Evolutionary conservation across 2,888 invertebrate genomes (phyloP), one percentile per base, ranked within the genome.

Genomic region (Mesorhabditis belari): DNA sequence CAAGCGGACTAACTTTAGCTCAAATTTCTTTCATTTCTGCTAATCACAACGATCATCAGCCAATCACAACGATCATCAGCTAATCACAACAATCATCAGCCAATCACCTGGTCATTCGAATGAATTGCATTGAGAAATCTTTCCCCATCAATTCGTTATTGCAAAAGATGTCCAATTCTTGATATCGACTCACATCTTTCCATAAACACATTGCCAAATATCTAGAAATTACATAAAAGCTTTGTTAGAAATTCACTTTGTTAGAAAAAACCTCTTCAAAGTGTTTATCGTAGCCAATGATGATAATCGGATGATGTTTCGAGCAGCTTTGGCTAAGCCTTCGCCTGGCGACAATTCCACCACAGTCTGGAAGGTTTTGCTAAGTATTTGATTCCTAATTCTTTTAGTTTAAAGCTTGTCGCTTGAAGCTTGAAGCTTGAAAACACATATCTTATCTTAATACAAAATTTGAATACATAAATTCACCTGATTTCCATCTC

Each of bases 91-190:
- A n/a, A n/a, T n/a, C n/a, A n/a, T n/a, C n/a, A n/a, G n/a, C n/a
- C n/a, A n/a, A n/a, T 94, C 96, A 96, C 80, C 95, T 86, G 29
- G 96, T 98, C 51, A 72, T 72, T 54, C 65, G 67, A 19, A 80
- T 77, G 85, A 98, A 98, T 84, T 96, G 96, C 72, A 96, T 86
- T 56, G 96, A 96, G 82, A 96, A 98, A 82, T 98, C 96, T 84
- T 96, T 96, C 64, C 96, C 98, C 82, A 98, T 85, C 71, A 96
- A 85, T 85, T 96, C 96, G 82, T 95, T 91, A 85, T 98, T 96
- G 86, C 96, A 98, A 82, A 95, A 86, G 81, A 98, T 92, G 84
- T 98, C 98, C 83, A 96, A 90, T 91, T 94, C 92, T 85, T 90
- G 88, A 86, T 93, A 94, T 82, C 91, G 90, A 73, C 91, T 91